A percentile compares a stretch with the other conserved stretches of the same genome.
phyloP scores from a whole-genome alignment of 2,113 vertebrate species.

The Triplophysa rosa region DNA sequence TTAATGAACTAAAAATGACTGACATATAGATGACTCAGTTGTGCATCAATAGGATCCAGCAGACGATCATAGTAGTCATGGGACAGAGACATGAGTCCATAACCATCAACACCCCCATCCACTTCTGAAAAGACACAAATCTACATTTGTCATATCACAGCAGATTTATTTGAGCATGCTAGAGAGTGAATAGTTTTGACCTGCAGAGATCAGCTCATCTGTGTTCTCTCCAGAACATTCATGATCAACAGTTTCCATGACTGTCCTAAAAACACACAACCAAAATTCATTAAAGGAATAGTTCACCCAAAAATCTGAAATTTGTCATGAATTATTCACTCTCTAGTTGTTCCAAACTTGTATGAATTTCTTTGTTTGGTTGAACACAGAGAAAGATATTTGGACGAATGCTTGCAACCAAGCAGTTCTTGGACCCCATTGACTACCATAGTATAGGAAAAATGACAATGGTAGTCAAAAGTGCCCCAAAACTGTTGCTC shows the following conservation, averaged over 20 bases:
- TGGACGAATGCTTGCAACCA: too few relatives aligned
- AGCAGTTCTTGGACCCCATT: too few relatives aligned
- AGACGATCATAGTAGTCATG: conserved; percentile 65
- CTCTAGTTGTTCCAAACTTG: too few relatives aligned
- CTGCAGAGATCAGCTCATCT: conserved; percentile 58
- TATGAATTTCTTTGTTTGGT: too few relatives aligned
- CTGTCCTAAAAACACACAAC: not conserved
- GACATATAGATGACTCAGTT: conserved; percentile 69
- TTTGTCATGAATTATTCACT: too few relatives aligned
- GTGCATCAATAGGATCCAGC: conserved; percentile 66
- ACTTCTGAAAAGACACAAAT: conserved; percentile 48
- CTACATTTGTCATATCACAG: not conserved
- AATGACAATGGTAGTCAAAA: too few relatives aligned
- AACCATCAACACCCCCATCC: conserved; percentile 2
- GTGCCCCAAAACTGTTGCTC: too few relatives aligned
- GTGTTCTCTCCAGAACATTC: conserved; percentile 46
- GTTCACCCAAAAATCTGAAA: too few relatives aligned
- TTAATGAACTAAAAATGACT: not conserved
- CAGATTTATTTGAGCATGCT: not conserved
- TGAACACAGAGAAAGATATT: too few relatives aligned
- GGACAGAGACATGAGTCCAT: conserved; percentile 2
- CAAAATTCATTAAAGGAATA: not conserved
- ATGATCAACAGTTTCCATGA: conserved; percentile 57
- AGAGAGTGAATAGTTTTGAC: conserved; percentile 48
- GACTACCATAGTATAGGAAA: too few relatives aligned